Evolutionary conservation across 2,797 vertebrate genomes (phyloP).

Genomic region (Arrhamphus sclerolepis): DNA sequence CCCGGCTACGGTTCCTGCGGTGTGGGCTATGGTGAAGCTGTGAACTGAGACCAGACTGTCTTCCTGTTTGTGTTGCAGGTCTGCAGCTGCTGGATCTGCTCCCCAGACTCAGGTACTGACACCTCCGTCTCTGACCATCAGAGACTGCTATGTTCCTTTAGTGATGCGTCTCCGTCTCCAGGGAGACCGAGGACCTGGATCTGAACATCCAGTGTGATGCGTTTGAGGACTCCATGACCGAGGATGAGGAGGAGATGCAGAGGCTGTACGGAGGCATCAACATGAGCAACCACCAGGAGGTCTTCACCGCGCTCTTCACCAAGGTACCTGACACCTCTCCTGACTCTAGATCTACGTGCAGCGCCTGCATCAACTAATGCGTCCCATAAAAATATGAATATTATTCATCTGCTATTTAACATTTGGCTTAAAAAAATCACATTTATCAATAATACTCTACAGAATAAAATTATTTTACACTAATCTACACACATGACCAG

Average conservation of each 20-base stretch:
- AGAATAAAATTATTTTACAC: too few species aligned
- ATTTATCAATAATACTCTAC: too few species aligned
- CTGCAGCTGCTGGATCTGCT: conserved; percentile 87
- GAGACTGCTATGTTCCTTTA: neutral
- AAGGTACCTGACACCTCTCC: conserved; percentile 46
- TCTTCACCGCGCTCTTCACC: conserved; percentile 87
- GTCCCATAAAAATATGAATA: too few species aligned
- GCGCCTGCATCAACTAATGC: too few species aligned
- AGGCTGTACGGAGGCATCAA: conserved; percentile 83
- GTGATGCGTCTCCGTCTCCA: conserved; percentile 45
- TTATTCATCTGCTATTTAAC: too few species aligned
- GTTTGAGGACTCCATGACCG: conserved; percentile 85
- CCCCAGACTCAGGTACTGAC: conserved; percentile 83
- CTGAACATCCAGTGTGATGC: conserved; percentile 87
- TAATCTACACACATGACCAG: too few species aligned
- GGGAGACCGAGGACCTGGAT: conserved; percentile 86
- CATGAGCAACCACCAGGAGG: conserved; percentile 87
- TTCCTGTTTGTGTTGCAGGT: conserved; percentile 68
- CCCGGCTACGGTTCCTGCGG: too few species aligned
- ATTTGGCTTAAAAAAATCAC: too few species aligned
- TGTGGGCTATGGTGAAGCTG: too few species aligned
- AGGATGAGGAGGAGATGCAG: conserved; percentile 87
- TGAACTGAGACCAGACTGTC: neutral
- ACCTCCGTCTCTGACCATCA: neutral
- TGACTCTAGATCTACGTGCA: too few species aligned